Conservation (phyloP, 2,888 invertebrate genomes). For the Agriopis leucophaearia region DNA sequence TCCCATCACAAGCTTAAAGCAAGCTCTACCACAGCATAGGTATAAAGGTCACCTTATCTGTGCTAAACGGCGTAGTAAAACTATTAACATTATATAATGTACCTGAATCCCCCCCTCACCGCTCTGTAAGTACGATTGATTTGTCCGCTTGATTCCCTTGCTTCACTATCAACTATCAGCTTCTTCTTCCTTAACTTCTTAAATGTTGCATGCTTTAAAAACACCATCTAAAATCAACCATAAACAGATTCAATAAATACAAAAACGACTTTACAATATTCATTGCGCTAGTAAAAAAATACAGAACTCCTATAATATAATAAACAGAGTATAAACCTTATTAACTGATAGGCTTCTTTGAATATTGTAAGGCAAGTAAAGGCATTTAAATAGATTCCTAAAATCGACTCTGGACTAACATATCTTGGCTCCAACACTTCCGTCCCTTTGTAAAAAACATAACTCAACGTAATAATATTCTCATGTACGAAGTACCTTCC, state of each 20-base stretch:
- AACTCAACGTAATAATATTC: background rate
- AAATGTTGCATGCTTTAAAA: conserved; percentile 70
- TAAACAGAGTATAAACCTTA: background rate
- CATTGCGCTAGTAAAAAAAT: conserved; percentile 20
- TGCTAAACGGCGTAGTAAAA: too few species aligned
- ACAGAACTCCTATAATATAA: background rate
- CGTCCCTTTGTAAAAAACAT: background rate
- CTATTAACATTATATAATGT: too few species aligned
- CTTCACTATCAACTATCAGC: conserved; percentile 48
- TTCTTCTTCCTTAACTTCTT: conserved; percentile 54
- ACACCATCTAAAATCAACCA: conserved; percentile 49
- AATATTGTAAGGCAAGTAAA: conserved; percentile 34
- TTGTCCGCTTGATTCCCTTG: background rate
- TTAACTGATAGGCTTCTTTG: conserved; percentile 16
- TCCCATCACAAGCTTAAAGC: too few species aligned
- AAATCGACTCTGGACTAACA: background rate
- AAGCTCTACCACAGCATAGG: too few species aligned
- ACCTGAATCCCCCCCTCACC: too few species aligned
- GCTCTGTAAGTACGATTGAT: too few species aligned
- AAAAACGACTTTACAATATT: conserved; percentile 52
- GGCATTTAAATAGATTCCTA: background rate
- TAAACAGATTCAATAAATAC: conserved; percentile 46
- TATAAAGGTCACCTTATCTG: too few species aligned
- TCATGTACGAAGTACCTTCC: background rate
- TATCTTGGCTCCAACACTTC: conserved; percentile 27